Percentiles rank a stretch among this genome's conserved stretches.
These are phyloP conservation scores for Melipona bicolor DNA, from an alignment of 2,888 invertebrate species.

Conservation along the genomic window DNA sequence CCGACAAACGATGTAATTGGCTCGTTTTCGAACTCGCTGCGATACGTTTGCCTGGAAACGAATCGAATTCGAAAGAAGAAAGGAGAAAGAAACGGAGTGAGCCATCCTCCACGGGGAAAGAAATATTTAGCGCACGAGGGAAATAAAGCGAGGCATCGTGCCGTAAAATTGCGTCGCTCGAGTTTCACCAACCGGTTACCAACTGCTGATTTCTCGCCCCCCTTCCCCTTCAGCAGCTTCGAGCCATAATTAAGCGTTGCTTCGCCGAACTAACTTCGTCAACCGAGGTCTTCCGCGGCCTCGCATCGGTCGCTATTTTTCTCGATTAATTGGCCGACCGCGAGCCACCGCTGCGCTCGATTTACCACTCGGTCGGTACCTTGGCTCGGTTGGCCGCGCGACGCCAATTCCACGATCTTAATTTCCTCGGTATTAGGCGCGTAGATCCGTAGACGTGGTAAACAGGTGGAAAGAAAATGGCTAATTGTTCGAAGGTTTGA, in stretches of 20 bases:
- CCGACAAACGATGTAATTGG: no score
- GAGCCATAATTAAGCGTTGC: constrained; percentile 10
- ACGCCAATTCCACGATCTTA: not conserved
- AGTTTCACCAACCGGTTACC: constrained; percentile 39
- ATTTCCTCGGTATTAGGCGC: constrained; percentile 3
- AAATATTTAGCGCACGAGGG: constrained; percentile 33
- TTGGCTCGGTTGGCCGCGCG: not conserved
- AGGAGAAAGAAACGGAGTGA: no score
- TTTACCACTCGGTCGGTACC: not conserved
- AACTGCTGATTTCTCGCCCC: not conserved
- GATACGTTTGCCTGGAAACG: no score
- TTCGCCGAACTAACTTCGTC: constrained; percentile 1
- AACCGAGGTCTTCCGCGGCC: no score
- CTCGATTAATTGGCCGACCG: not conserved
- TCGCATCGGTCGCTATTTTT: not conserved
- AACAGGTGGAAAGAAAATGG: not conserved
- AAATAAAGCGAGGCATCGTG: constrained; percentile 32
- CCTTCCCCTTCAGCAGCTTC: not conserved
- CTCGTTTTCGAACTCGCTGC: no score
- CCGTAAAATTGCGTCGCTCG: constrained; percentile 42
- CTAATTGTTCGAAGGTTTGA: not conserved
- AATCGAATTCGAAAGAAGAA: no score
- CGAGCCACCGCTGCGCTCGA: not conserved
- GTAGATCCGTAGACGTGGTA: not conserved
- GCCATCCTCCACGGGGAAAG: not conserved